Evolutionary conservation across 2,797 vertebrate species (phyloP).

Genomic region (Taeniopygia guttata): DNA sequence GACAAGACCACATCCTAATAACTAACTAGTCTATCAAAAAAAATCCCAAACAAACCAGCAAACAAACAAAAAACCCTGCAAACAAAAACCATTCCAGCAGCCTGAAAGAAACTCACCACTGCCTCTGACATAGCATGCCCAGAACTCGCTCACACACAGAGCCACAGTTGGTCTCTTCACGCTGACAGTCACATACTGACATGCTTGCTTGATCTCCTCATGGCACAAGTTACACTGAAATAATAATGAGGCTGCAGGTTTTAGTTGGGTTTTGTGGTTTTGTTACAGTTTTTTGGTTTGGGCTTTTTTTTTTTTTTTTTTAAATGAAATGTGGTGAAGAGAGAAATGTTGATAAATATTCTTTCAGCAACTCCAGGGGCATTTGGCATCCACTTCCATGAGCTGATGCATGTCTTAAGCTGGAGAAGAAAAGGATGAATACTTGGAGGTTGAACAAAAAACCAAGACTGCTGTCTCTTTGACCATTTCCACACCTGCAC

Average conservation of each 20-base stretch:
- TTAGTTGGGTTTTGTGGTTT: not conserved
- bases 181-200: conserved; percentile 43
- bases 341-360: not conserved
- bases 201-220: conserved; percentile 63
- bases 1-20: conserved; percentile 55
- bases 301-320: not conserved
- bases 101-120: conserved; percentile 60
- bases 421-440: not conserved
- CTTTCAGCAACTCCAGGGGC: not conserved
- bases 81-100: conserved; percentile 43
- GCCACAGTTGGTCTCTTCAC: conserved; percentile 11
- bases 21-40: conserved; percentile 57
- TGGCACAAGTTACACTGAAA: conserved; percentile 66
- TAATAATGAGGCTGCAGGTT: conserved; percentile 57
- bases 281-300: not conserved
- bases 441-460: not conserved
- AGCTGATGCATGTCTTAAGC: not conserved
- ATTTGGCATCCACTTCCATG: not conserved
- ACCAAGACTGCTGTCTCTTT: fast-evolving
- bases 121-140: not conserved
- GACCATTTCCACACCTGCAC: too few species aligned
- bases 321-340: not conserved
- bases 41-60: not conserved
- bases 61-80: not conserved
- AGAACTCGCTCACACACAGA: conserved; percentile 23